Evolutionary conservation across 2,113 vertebrate species (phyloP).

Genomic region (Rhea pennata): DNA sequence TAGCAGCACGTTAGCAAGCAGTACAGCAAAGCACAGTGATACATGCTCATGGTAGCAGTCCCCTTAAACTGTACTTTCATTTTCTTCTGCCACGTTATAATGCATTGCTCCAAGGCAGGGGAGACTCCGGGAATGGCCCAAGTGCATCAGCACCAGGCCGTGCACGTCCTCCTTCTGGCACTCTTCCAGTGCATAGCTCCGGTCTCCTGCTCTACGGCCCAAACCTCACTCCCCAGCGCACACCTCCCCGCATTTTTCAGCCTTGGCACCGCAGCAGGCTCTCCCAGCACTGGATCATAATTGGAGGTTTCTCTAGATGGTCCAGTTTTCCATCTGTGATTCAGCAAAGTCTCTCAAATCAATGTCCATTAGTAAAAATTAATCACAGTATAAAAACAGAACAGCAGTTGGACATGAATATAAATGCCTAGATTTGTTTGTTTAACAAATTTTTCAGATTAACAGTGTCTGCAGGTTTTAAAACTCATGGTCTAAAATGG

Average conservation of each 20-base stretch:
- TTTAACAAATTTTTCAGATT: not conserved
- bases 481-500: not conserved
- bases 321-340: not conserved
- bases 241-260: not conserved
- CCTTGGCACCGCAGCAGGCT: not conserved
- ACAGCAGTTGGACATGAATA: not conserved
- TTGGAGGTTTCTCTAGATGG: not conserved
- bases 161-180: not conserved
- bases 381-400: not conserved
- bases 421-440: not conserved
- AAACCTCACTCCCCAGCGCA: not conserved
- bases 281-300: not conserved
- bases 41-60: fast-evolving
- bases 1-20: not conserved
- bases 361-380: not conserved
- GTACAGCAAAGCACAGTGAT: not conserved
- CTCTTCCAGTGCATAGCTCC: fast-evolving
- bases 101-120: not conserved
- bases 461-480: not conserved
- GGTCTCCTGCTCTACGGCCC: not conserved
- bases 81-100: not conserved
- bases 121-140: not conserved
- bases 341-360: not conserved
- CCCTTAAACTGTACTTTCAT: not conserved
- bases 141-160: not conserved